Evolutionary conservation across 2,888 invertebrate species (phyloP), one percentile per base, ranked within the genome.

Genomic region (Stenchaetothrips biformis): DNA sequence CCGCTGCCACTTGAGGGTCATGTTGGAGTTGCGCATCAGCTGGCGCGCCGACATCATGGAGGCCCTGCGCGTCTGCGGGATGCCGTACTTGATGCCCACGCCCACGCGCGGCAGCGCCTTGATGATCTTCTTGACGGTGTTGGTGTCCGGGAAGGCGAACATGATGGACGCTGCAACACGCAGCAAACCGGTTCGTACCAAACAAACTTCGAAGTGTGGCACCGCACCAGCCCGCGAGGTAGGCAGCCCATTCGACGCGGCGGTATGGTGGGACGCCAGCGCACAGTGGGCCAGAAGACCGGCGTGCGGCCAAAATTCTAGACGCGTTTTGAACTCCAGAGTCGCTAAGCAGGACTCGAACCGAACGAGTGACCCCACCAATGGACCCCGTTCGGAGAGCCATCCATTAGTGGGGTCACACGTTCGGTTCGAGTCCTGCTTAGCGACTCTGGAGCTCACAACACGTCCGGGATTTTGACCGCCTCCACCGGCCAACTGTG

Each of bases 1-100:
- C 47, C 98, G 91, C 88, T 99, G 99, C 99, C 99, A 99, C 88
- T 98, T 96, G 89, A 98, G 97, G 79, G 98, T 99, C 99, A 99
- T 99, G 89, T 99, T 98, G 47, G 99, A 99, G 89, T 97, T 96
- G 85, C 98, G 93, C 95, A 99, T 99, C 85, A 99, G 91, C 87
- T 99, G 99, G 18, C 98, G 92, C 0, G 99, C 98, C 2, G 98
- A 96, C 95, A 99, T 99, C 94, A 99, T 95, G 18, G 98, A 98
- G 77, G 99, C 98, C 82, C 98, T 92, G 85, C 96, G 94, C 83
- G 97, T 97, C 89, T 99, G 99, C 80, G 97, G 97, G 86, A 99
- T 96, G 85, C 99, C 99, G 87, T 99, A 99, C 88, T 99, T 99
- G 89, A 99, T 97, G 85, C 99, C 99, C 79, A 99, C 98, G 13